phyloP scores from a whole-genome alignment of 2,888 invertebrate genomes.

The Embidobia sp. region DNA sequence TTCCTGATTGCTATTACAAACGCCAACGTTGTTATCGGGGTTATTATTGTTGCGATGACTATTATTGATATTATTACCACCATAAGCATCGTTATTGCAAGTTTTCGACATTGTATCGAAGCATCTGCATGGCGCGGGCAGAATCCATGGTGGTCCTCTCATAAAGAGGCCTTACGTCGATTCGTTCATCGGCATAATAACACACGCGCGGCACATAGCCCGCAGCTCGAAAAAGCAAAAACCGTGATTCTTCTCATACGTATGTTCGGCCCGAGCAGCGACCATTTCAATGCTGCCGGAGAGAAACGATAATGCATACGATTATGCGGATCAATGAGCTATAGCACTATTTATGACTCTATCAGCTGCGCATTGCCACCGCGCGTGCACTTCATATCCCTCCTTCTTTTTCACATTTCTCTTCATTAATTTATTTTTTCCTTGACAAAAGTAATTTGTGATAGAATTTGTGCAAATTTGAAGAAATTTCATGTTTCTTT shows the following conservation, averaged over 20 bases:
- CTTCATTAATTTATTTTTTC: constrained; percentile 27
- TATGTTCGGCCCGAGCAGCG: constrained; percentile 51
- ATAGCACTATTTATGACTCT: constrained; percentile 80
- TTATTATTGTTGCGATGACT: constrained; percentile 34
- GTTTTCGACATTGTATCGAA: constrained; percentile 37
- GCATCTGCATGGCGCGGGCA: constrained; percentile 19
- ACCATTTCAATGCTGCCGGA: constrained; percentile 69
- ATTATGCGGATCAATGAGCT: constrained; percentile 80
- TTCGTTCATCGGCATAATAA: constrained; percentile 75
- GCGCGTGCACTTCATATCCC: constrained; percentile 42
- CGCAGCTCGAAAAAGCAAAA: constrained; percentile 77
- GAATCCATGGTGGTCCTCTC: constrained; percentile 50
- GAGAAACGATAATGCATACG: constrained; percentile 78
- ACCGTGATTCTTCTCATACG: constrained; percentile 69
- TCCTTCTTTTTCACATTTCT: constrained; percentile 42
- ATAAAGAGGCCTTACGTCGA: constrained; percentile 14
- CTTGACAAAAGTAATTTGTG: constrained; percentile 7
- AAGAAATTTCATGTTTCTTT: no score
- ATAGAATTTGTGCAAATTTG: no score
- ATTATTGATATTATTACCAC: constrained; percentile 28
- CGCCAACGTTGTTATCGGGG: constrained; percentile 2
- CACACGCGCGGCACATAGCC: constrained; percentile 75
- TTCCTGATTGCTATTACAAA: no score
- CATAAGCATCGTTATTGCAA: constrained; percentile 18
- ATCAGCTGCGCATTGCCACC: constrained; percentile 73